A percentile compares a stretch with the other conserved stretches of the same genome.
These are phyloP conservation scores for Oscarella lobularis DNA, from an alignment of 37 sponge, comb jelly and placozoan genomes.

Conservation along the genomic window DNA sequence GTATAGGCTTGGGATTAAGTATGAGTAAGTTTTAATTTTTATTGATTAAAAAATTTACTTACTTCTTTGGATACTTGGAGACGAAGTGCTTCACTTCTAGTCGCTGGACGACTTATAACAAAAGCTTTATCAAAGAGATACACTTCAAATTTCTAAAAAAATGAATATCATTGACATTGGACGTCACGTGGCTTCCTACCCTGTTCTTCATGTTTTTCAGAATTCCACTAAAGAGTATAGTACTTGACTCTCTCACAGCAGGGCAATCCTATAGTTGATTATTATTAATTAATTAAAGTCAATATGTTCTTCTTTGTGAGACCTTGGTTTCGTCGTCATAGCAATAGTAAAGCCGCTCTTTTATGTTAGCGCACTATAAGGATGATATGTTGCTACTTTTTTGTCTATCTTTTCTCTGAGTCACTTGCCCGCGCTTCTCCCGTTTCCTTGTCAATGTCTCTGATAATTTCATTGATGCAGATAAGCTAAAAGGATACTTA, in stretches of 20 bases:
- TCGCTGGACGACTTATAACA: neutral
- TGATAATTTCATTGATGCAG: too few relatives aligned
- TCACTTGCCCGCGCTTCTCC: too few relatives aligned
- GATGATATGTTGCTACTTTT: too few relatives aligned
- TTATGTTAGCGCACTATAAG: neutral
- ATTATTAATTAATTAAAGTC: too few relatives aligned
- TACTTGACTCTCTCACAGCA: neutral
- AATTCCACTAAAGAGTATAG: neutral
- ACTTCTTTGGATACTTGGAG: neutral
- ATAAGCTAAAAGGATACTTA: too few relatives aligned
- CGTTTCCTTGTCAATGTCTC: too few relatives aligned
- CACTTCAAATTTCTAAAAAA: neutral
- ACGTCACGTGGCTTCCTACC: too few relatives aligned
- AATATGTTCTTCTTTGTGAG: too few relatives aligned
- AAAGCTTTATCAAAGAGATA: neutral
- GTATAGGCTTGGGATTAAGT: neutral
- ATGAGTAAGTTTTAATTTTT: neutral
- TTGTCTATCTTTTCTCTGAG: too few relatives aligned
- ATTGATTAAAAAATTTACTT: neutral
- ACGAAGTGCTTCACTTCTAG: neutral
- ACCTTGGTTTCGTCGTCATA: neutral
- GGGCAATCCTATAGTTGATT: neutral
- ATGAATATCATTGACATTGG: too few relatives aligned
- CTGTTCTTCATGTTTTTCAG: neutral
- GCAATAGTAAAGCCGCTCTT: neutral